Conservation (phyloP, 2,888 invertebrate species). For the Kryphioiulus occultus region DNA sequence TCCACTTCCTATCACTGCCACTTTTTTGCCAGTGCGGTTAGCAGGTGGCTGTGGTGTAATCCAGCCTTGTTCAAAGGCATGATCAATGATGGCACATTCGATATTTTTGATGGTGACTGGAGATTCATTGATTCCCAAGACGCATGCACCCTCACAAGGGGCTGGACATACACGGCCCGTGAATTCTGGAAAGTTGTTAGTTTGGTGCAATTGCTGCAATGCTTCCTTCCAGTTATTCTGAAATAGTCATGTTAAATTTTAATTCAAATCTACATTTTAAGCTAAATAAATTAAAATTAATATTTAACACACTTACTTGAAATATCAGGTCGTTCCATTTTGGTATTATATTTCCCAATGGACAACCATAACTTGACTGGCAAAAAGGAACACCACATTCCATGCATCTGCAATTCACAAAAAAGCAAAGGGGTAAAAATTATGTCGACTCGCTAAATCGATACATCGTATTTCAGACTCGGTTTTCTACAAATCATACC, state of each 20-base stretch:
- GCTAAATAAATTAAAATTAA: background rate
- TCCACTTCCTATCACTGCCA: slow-evolving; percentile 93
- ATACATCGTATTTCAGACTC: background rate
- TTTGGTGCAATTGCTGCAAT: slow-evolving; percentile 88
- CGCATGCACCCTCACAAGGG: slow-evolving; percentile 98
- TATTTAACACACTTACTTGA: slow-evolving; percentile 61
- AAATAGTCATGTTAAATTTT: background rate
- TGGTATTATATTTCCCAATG: slow-evolving; percentile 97
- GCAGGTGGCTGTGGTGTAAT: slow-evolving; percentile 82
- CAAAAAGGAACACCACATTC: slow-evolving; percentile 99
- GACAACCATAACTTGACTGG: slow-evolving; percentile 93
- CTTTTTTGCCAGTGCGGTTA: slow-evolving; percentile 77
- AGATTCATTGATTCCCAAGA: slow-evolving; percentile 92
- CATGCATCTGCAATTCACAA: slow-evolving; percentile 75
- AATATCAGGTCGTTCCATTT: slow-evolving; percentile 99
- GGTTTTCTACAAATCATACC: slow-evolving; percentile 60
- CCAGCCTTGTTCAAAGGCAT: slow-evolving; percentile 97
- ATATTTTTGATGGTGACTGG: slow-evolving; percentile 99
- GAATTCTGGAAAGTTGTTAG: slow-evolving; percentile 98
- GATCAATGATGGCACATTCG: slow-evolving; percentile 98
- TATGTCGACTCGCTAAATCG: background rate
- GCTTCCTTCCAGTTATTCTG: slow-evolving; percentile 93
- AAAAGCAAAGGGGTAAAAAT: background rate
- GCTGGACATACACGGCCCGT: slow-evolving; percentile 86
- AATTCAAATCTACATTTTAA: background rate